A percentile compares a stretch with the other conserved stretches of the same genome.
These are phyloP conservation scores for Smithornis capensis DNA, from an alignment of 2,113 vertebrate genomes.

Conservation along the genomic window DNA sequence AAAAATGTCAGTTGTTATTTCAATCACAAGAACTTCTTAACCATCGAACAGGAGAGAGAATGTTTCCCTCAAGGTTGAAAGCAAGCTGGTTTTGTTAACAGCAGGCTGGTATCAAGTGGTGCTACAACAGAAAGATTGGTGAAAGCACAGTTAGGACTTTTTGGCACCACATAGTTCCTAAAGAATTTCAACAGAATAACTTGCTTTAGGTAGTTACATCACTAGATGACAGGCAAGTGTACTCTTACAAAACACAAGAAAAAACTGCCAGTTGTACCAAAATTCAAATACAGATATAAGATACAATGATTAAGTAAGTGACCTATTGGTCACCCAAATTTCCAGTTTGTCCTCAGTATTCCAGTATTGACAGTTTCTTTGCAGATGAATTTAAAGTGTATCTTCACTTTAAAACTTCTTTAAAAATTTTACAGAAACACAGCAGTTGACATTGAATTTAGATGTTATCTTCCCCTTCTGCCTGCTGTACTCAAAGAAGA, in stretches of 20 bases:
- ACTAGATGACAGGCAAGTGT: neutral
- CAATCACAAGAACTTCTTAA: neutral
- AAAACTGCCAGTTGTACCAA: neutral
- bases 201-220: accelerated
- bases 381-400: neutral
- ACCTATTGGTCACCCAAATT: neutral
- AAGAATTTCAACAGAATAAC: neutral
- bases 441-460: neutral
- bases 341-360: neutral
- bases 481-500: slow-evolving; percentile 9
- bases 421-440: neutral
- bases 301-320: neutral
- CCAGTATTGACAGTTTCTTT: neutral
- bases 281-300: neutral
- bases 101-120: neutral
- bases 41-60: neutral
- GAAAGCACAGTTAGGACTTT: neutral
- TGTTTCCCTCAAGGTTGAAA: neutral
- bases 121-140: neutral
- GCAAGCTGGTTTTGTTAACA: neutral
- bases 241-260: neutral
- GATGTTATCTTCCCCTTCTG: slow-evolving; percentile 4
- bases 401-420: neutral
- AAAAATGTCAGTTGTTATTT: neutral
- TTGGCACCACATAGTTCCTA: neutral